Conservation (phyloP, 2,797 vertebrate species). For the Triplophysa yarkandensis region DNA sequence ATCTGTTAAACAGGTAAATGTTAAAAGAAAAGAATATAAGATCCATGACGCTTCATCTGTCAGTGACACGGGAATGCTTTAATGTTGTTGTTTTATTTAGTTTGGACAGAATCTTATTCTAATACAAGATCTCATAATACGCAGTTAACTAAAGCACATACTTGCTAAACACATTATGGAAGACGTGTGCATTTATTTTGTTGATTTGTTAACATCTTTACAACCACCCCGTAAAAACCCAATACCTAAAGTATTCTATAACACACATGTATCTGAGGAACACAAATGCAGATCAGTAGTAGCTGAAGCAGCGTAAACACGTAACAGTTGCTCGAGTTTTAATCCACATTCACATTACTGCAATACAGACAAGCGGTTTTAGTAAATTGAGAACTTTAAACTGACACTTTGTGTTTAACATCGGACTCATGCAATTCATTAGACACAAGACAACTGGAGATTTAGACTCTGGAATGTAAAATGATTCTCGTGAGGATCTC, state of each 20-base stretch:
- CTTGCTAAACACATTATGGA: neutral
- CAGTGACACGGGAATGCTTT: neutral
- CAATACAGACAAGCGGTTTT: slow-evolving; percentile 30
- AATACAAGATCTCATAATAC: neutral
- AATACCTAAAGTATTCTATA: no score
- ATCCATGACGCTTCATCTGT: no score
- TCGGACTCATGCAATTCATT: neutral
- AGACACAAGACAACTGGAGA: neutral
- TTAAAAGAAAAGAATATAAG: no score
- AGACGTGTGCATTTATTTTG: neutral
- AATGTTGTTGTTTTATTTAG: neutral
- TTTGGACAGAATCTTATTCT: no score
- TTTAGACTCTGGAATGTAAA: slow-evolving; percentile 39
- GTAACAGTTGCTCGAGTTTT: slow-evolving; percentile 23
- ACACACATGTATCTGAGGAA: neutral
- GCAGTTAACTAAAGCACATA: no score
- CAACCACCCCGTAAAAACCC: no score
- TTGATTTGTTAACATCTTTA: no score
- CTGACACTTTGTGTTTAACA: neutral
- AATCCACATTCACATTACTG: slow-evolving; percentile 27
- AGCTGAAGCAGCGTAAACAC: neutral
- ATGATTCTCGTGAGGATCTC: slow-evolving; percentile 13
- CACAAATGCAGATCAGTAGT: neutral
- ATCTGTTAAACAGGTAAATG: no score
- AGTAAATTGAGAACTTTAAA: slow-evolving; percentile 2